Conservation (phyloP, 2,797 vertebrate genomes). For the Salmo trutta region DNA sequence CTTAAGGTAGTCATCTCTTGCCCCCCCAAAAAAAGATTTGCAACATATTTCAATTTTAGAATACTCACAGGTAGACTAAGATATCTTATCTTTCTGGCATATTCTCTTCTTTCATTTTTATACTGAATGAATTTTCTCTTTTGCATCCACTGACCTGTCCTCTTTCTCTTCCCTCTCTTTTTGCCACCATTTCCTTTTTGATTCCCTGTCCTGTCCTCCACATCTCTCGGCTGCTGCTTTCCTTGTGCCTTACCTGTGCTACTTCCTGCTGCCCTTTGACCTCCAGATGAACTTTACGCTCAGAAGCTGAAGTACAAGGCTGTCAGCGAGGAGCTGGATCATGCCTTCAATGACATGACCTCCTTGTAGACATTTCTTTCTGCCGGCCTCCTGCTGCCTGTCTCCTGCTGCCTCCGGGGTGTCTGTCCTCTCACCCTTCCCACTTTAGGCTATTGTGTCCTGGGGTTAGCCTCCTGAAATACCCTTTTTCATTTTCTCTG, state of each 20-base stretch:
- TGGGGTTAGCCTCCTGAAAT: not conserved
- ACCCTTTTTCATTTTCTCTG: slow-evolving; percentile 56
- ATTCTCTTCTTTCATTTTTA: not conserved
- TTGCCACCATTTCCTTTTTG: slow-evolving; percentile 48
- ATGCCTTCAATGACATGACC: slow-evolving; percentile 92
- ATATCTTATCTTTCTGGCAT: not conserved
- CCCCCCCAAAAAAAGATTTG: slow-evolving; percentile 9
- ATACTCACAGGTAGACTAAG: not conserved
- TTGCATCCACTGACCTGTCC: slow-evolving; percentile 56
- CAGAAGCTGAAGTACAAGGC: slow-evolving; percentile 98
- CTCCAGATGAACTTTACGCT: slow-evolving; percentile 88
- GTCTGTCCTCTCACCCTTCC: not conserved
- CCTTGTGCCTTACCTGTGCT: slow-evolving; percentile 60
- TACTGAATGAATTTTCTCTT: slow-evolving; percentile 2
- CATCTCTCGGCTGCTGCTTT: slow-evolving; percentile 48
- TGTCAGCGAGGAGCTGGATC: slow-evolving; percentile 93
- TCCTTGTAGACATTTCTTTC: slow-evolving; percentile 77
- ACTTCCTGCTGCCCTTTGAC: slow-evolving; percentile 58
- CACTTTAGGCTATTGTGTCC: slow-evolving; percentile 23
- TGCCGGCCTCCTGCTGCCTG: not conserved
- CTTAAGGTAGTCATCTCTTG: slow-evolving; percentile 1
- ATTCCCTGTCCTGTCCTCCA: slow-evolving; percentile 44
- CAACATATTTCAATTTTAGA: slow-evolving; percentile 12
- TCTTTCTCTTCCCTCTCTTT: slow-evolving; percentile 56
- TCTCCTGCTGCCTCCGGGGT: no score